phyloP scores from a whole-genome alignment of 2,797 vertebrate genomes.

The Threskiornis aethiopicus region DNA sequence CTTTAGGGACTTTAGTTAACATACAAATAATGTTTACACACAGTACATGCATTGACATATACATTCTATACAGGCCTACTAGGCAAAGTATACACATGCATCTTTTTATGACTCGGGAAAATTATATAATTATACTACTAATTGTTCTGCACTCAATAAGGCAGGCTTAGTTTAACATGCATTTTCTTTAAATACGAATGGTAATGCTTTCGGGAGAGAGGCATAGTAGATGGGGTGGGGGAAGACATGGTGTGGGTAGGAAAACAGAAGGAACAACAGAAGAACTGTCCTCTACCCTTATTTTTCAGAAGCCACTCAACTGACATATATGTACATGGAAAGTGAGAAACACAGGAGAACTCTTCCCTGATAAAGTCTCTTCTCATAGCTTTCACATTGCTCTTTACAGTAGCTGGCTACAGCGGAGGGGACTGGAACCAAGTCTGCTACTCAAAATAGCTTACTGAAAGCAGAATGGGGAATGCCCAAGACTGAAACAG shows the following conservation, averaged over 20 bases:
- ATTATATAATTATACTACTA: not conserved
- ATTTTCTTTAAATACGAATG: conserved; percentile 1
- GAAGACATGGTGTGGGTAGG: not conserved
- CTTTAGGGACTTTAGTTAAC: not conserved
- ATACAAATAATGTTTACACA: not conserved
- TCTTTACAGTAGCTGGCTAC: not conserved
- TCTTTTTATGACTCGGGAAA: not conserved
- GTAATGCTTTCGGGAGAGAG: not conserved
- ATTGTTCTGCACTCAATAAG: not conserved
- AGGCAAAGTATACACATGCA: not conserved
- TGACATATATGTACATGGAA: not conserved
- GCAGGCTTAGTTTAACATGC: not conserved
- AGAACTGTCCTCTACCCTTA: not conserved
- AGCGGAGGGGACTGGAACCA: not conserved
- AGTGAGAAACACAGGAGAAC: not conserved
- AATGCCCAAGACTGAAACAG: conserved; percentile 41
- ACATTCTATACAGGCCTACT: not conserved
- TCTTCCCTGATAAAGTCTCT: not conserved
- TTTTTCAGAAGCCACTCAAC: not conserved
- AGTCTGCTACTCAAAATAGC: conserved; percentile 19
- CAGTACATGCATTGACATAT: not conserved
- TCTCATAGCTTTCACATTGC: not conserved
- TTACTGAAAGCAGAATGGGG: conserved; percentile 49
- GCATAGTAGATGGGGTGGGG: not conserved
- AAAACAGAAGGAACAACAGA: not conserved